Base-by-base conservation (phyloP, 2,797 vertebrate species). In the Phalanger gymnotis region DNA sequence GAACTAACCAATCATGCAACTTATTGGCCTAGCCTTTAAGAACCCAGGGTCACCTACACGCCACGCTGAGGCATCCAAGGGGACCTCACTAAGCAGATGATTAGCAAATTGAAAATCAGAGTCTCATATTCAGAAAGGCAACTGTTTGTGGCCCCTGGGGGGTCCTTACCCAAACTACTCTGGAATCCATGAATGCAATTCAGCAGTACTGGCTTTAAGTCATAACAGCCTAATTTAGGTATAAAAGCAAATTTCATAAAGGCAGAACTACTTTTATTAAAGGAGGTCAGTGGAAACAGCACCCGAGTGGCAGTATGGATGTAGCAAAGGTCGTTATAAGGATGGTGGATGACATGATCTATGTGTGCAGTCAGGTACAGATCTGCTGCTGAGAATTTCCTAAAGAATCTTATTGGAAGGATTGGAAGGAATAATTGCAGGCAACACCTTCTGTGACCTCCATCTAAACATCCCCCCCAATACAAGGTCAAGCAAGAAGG, bases 391-490 rank as follows among this genome's bases (percentile, higher is more conserved):
- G 95, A 94, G 90, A 91, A 95, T 5, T 89, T 25, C 91, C 96
- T 81, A n/a, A 90, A 52, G 92, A 97, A 91, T 52, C 92, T 87
- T 92, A 89, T 3, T 53, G 91, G 94, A 93, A 81, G 73, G 19
- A 47, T 27, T 3, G 22, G 40, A 81, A 47, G 53, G 91, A 91
- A 91, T 93, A 93, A 96, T 89, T 95, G 95, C 91, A 94, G 89
- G 57, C 11, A 94, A 28, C 28, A 53, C 0, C 30, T 93, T 96
- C 57, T 58, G 90, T 51, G 96, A 96, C 93, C 87, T 98, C 96
- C 56, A 95, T 93, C 96, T 96, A 92, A n/a, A 97, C 53, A 53
- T 53, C 57, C 3, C 6, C 6, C 16, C 0, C 93, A 94, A 93
- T 4, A 40, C 92, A 97, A 98, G 94, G 94, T 97, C 93, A 93